These are phyloP conservation scores for Drosophila buzzatii DNA, from an alignment of 2,888 invertebrate species.

Conservation along the genomic window DNA sequence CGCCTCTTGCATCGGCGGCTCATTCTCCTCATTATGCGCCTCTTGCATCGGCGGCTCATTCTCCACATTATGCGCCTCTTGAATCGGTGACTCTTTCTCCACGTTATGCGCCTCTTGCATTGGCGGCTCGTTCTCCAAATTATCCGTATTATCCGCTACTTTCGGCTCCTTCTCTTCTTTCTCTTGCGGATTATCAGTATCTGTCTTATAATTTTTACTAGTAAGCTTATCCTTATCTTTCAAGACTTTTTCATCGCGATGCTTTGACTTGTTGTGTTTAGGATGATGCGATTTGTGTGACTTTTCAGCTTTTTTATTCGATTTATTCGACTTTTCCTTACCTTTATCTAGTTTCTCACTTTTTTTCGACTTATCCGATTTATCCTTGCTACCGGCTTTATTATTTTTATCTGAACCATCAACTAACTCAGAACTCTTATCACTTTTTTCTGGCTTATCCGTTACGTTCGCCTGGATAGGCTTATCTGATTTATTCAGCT, in stretches of 20 bases:
- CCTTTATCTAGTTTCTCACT: neutral
- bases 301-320: constrained; percentile 9
- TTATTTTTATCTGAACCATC: neutral
- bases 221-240: constrained; percentile 8
- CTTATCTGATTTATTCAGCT: neutral
- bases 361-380: neutral
- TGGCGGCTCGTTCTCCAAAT: constrained; percentile 41
- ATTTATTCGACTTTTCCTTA: neutral
- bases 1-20: constrained; percentile 17
- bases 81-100: constrained; percentile 45
- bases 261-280: neutral
- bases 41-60: constrained; percentile 30
- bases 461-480: neutral
- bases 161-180: constrained; percentile 5
- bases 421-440: neutral
- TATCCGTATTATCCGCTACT: constrained; percentile 15
- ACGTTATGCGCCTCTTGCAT: constrained; percentile 12
- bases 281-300: neutral
- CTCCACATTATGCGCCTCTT: constrained; percentile 35
- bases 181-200: constrained; percentile 5
- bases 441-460: neutral
- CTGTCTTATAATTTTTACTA: constrained; percentile 1
- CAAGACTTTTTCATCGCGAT: constrained; percentile 4
- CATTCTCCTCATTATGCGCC: constrained; percentile 36
- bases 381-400: neutral